Evolutionary conservation across 2,797 vertebrate species (phyloP).

Genomic region (Pantherophis vulpinus): DNA sequence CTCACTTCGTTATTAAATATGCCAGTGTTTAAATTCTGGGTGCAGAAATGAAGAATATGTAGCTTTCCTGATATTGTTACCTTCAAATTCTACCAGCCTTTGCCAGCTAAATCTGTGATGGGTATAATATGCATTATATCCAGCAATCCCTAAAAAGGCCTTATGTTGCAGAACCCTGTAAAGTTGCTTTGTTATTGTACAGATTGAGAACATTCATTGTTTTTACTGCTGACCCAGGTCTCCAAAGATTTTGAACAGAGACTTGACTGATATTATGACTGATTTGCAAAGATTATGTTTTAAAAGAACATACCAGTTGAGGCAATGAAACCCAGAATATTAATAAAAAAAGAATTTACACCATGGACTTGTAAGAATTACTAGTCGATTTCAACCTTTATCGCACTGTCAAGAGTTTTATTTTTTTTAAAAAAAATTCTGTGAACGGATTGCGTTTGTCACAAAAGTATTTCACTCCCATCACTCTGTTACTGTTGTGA

Average conservation of each 20-base stretch:
- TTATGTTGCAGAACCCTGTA: neutral
- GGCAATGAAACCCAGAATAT: neutral
- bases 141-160: neutral
- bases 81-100: neutral
- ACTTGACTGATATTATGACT: conserved; percentile 1
- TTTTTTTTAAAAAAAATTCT: neutral
- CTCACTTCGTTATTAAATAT: neutral
- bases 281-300: conserved; percentile 23
- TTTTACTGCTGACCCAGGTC: neutral
- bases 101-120: neutral
- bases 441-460: conserved; percentile 8
- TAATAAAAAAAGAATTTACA: conserved; percentile 3
- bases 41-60: neutral
- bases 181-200: neutral
- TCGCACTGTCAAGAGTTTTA: conserved; percentile 6
- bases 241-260: conserved; percentile 23
- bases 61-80: neutral
- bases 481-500: conserved; percentile 10
- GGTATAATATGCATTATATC: neutral
- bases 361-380: conserved; percentile 23
- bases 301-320: conserved; percentile 17
- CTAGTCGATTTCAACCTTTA: conserved; percentile 51
- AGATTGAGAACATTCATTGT: conserved; percentile 30
- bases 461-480: conserved; percentile 10
- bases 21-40: neutral